phyloP scores from a whole-genome alignment of 2,113 vertebrate genomes.

The Ailurus styani region DNA sequence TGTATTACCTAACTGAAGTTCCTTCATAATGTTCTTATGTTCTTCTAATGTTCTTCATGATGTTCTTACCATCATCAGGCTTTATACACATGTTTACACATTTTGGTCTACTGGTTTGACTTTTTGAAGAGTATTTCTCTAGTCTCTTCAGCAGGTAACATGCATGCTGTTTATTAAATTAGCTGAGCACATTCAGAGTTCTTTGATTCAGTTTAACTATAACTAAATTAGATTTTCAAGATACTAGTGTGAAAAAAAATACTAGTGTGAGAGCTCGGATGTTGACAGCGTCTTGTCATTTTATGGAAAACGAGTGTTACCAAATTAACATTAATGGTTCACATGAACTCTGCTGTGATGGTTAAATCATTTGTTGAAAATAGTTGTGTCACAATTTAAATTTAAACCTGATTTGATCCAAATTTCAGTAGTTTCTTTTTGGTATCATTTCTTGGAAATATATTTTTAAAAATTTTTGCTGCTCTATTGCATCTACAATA shows the following conservation, averaged over 20 bases:
- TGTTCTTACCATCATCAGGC: background rate
- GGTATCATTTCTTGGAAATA: background rate
- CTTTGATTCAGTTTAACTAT: background rate
- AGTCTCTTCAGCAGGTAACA: background rate
- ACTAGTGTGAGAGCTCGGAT: constrained; percentile 1
- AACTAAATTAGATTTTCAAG: constrained; percentile 20
- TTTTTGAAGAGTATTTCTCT: background rate
- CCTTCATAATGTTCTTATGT: background rate
- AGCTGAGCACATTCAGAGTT: background rate
- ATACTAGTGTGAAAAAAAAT: background rate
- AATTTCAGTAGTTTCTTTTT: background rate
- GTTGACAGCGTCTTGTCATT: background rate
- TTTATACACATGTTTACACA: background rate
- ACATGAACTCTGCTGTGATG: background rate
- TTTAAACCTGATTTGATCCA: background rate
- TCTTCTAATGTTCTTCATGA: background rate
- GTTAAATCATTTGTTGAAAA: background rate
- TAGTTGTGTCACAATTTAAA: background rate
- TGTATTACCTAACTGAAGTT: background rate
- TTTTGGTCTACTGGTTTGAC: background rate
- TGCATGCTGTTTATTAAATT: background rate
- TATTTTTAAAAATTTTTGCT: constrained; percentile 1
- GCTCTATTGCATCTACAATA: background rate
- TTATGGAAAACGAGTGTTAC: background rate
- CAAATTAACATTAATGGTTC: background rate